Evolutionary conservation across 2,888 invertebrate genomes (phyloP), one percentile per base, ranked within the genome.

Genomic region (Ligdia adustata): DNA sequence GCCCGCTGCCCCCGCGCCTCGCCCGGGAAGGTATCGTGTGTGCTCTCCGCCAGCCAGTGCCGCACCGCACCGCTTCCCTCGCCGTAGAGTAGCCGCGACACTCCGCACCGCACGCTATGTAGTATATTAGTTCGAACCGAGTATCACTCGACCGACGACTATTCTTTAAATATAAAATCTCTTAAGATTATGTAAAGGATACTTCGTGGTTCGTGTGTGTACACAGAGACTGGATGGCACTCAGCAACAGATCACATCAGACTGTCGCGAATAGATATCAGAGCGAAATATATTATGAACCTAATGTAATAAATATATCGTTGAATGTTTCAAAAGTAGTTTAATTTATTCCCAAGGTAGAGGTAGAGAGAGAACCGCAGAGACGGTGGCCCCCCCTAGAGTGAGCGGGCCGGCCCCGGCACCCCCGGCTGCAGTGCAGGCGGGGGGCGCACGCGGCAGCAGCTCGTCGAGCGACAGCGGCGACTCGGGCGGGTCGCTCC

Each of bases 11-110:
- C 69, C 58, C 72, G 65, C 60, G 80, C 31, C 39, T 26, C 35
- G 9, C 47, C 28, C 59, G 56, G 70, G 66, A 68, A 76, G 67
- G 75, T 72, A 72, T 61, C 59, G 55, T 67, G 65, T 69, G 67
- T 58, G 66, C 68, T 41, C 60, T 61, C 51, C 57, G 69, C 57
- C 71, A 69, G 58, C 58, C 18, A 34, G 14, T 46, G 52, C 64
- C 66, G 52, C 79, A 72, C 72, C 75, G 69, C 83, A 79, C 77
- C 56, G 78, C 81, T 71, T 72, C 69, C 52, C 73, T 75, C 61
- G 75, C 66, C 61, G 82, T 80, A 73, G 82, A 80, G 65, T 79
- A 79, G 71, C 45, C 60, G 48, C 56, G 52, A n/a, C 49, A 29
- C 55, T 20, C 52, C 43, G 28, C 6, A 5, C 18, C 32, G 4